A percentile compares a stretch with the other conserved stretches of the same genome.
phyloP scores from a whole-genome alignment of 1,140 invertebrate species.

The Nebria ingens region DNA sequence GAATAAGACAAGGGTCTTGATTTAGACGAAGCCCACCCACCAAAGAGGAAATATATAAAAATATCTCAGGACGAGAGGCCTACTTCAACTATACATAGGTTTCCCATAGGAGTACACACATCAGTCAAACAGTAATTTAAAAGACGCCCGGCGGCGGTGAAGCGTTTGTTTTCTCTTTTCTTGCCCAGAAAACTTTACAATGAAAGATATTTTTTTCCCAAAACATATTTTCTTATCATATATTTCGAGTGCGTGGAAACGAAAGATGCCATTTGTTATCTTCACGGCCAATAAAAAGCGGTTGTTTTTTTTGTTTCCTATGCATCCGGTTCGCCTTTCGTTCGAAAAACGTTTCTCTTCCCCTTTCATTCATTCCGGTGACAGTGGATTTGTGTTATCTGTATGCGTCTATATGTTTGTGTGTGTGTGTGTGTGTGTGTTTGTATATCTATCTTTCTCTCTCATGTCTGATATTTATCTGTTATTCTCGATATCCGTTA shows the following conservation, averaged over 20 bases:
- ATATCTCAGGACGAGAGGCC: too few relatives aligned
- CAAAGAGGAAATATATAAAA: too few relatives aligned
- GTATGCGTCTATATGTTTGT: constrained; percentile 1
- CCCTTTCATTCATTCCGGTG: constrained; percentile 1
- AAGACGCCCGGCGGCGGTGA: neutral
- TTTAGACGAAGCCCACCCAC: too few relatives aligned
- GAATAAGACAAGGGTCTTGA: too few relatives aligned
- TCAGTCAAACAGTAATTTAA: constrained; percentile 9
- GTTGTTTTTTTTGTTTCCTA: neutral
- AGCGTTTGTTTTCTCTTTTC: neutral
- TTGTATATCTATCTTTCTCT: too few relatives aligned
- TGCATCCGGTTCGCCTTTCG: neutral
- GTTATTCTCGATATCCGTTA: constrained; percentile 8
- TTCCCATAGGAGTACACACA: neutral
- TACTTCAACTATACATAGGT: too few relatives aligned
- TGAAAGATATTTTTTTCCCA: constrained; percentile 7
- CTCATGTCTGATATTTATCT: neutral
- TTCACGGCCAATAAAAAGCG: constrained; percentile 8
- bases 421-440: too few relatives aligned
- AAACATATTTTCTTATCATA: constrained; percentile 9
- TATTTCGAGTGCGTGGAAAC: constrained; percentile 9
- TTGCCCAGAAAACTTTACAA: constrained; percentile 7
- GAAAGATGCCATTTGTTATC: constrained; percentile 9
- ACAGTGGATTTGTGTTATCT: constrained; percentile 8
- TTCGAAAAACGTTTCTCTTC: neutral